Conservation (phyloP, 2,888 invertebrate genomes). For the Neoaliturus tenellus region DNA sequence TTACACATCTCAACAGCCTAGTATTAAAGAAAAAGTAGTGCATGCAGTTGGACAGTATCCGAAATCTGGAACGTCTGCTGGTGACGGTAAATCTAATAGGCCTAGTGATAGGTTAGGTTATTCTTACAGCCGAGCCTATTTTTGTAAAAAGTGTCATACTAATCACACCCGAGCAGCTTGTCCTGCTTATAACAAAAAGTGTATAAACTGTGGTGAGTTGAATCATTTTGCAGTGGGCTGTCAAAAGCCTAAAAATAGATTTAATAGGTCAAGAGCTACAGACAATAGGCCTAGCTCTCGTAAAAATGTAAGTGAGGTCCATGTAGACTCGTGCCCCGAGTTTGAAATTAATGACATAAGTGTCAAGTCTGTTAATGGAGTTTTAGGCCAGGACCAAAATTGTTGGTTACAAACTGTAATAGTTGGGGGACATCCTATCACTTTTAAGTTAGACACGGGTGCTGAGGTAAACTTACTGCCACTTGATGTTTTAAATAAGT, state of each 20-base stretch:
- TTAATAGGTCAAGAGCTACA: background rate
- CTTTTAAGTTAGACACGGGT: conserved; percentile 11
- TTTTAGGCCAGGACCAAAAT: background rate
- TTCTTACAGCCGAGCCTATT: background rate
- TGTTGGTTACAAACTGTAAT: background rate
- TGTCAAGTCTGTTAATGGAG: background rate
- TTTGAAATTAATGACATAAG: background rate
- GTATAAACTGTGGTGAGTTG: background rate
- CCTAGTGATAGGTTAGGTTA: background rate
- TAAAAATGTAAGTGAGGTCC: background rate
- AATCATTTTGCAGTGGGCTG: conserved; percentile 35
- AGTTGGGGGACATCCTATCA: background rate
- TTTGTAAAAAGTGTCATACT: conserved; percentile 32
- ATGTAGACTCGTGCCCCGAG: background rate
- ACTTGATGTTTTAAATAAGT: background rate
- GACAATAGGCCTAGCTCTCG: background rate
- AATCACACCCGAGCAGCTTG: background rate
- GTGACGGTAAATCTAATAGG: background rate
- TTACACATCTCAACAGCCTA: background rate
- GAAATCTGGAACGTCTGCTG: background rate
- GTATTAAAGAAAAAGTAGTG: background rate
- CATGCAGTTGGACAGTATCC: background rate
- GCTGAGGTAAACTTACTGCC: conserved; percentile 8
- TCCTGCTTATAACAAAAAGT: conserved; percentile 9
- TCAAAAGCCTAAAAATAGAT: no score